A percentile compares a stretch with the other conserved stretches of the same genome.
These are phyloP conservation scores for Prionace glauca DNA, from an alignment of 2,797 vertebrate genomes.

Conservation along the genomic window DNA sequence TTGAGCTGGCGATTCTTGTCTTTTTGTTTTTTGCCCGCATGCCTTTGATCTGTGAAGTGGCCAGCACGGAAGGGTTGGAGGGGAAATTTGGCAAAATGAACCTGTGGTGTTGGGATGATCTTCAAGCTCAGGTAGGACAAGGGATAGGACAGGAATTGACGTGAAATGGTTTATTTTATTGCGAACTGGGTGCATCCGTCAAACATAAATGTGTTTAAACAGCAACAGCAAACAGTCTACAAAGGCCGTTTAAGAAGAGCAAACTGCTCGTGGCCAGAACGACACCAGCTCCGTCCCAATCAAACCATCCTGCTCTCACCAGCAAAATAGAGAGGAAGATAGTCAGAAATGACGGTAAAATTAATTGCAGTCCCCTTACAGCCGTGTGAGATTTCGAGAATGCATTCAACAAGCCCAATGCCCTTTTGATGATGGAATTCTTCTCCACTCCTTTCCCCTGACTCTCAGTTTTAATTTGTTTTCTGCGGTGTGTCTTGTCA, in stretches of 20 bases:
- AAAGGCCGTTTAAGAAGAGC: not conserved
- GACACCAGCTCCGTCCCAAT: not conserved
- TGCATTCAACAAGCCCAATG: not conserved
- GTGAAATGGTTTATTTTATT: not conserved
- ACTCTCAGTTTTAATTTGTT: conserved; percentile 25
- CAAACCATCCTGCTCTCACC: not conserved
- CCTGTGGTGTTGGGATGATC: not conserved
- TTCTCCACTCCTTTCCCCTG: not conserved
- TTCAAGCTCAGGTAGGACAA: no score
- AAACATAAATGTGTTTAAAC: not conserved
- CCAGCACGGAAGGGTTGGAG: not conserved
- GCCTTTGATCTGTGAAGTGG: not conserved
- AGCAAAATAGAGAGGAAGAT: not conserved
- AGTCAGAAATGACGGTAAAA: not conserved
- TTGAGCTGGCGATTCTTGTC: not conserved
- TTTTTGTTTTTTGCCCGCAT: not conserved
- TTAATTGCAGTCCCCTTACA: not conserved
- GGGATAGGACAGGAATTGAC: not conserved
- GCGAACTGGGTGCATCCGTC: not conserved
- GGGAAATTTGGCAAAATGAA: not conserved
- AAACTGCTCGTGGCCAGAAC: not conserved
- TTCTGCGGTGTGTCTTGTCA: not conserved
- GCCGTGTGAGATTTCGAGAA: not conserved
- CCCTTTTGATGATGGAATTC: not conserved
- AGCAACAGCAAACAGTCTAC: not conserved